phyloP scores from a whole-genome alignment of 2,888 invertebrate genomes.

The Abscondita cerata region DNA sequence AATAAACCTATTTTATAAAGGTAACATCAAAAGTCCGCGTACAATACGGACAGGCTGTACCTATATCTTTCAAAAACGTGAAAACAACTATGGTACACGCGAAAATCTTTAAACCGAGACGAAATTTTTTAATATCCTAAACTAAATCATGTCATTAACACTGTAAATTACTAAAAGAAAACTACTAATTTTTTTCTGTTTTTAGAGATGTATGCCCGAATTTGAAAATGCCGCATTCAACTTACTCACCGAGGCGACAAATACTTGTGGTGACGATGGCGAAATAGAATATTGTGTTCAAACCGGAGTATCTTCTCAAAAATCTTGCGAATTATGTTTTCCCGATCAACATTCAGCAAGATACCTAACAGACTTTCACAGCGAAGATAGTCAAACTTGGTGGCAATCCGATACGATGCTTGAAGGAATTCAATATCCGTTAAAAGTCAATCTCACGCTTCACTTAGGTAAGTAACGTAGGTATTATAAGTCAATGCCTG shows the following conservation, averaged over 20 bases:
- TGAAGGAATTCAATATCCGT: constrained; percentile 90
- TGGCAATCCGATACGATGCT: constrained; percentile 99
- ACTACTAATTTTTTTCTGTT: constrained; percentile 33
- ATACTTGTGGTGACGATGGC: constrained; percentile 90
- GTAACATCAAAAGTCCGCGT: no score
- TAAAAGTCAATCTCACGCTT: constrained; percentile 91
- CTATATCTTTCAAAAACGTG: no score
- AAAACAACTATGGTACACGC: no score
- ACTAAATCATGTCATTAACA: no score
- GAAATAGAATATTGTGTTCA: constrained; percentile 89
- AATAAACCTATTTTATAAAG: no score
- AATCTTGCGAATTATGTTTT: constrained; percentile 83
- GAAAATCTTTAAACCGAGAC: no score
- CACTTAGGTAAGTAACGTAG: constrained; percentile 54
- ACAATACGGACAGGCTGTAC: no score
- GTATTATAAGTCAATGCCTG: not conserved
- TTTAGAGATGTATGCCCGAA: constrained; percentile 92
- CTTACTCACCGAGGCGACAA: constrained; percentile 88
- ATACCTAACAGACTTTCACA: constrained; percentile 91
- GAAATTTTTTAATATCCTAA: no score
- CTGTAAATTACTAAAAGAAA: no score
- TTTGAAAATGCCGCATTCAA: constrained; percentile 97
- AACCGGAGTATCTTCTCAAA: constrained; percentile 75
- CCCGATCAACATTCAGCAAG: constrained; percentile 72
- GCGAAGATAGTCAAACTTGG: constrained; percentile 90